Base-by-base conservation (phyloP, 1,140 invertebrate genomes). In the Papilio polyxenes region DNA sequence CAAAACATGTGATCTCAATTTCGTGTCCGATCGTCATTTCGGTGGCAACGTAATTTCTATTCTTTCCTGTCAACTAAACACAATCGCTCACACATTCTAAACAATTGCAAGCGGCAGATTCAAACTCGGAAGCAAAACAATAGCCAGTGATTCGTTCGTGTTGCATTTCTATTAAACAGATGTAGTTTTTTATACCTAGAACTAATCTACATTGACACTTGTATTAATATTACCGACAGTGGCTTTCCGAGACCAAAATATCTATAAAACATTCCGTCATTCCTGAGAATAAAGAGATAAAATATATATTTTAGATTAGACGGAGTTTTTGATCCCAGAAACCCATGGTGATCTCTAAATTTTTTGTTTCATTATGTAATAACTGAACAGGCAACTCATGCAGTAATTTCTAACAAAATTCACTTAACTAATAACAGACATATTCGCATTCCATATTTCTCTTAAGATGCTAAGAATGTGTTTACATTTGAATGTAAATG, bases 21-120 rank as follows among this genome's bases (percentile, higher is more conserved):
- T 13, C 72, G 75, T 53, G 44, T 82, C n/a, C 44, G 37, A 48
- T 15, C 15, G 2, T 49, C 74, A n/a, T 9, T 75, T 5, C 40
- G 44, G 40, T 48, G 48, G 74, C 17, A 48, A 23, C 31, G 40
- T 75, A 49, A 13, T 20, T 75, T 75, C 74, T 75, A 75, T 75
- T 75, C 74, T 49, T n/a, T 49, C 40, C 13, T 49, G 40, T 75
- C 44, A 75, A 75, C 44, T 20, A n/a, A 49, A 49, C 49, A 75
- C 74, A 75, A 75, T 49, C 40, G 40, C 20, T 49, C 74, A 49
- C 40, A 75, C 37, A 13, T 75, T 75, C 40, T 75, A 48, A 48
- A 75, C 74, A 75, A 20, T 75, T 75, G 74, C 13, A 31, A 11
- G 11, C 31, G 13, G 11, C 31, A 31, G 65, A 72, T 37, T 11